Conservation (phyloP, 2,797 vertebrate genomes). For the Malurus leucopterus region DNA sequence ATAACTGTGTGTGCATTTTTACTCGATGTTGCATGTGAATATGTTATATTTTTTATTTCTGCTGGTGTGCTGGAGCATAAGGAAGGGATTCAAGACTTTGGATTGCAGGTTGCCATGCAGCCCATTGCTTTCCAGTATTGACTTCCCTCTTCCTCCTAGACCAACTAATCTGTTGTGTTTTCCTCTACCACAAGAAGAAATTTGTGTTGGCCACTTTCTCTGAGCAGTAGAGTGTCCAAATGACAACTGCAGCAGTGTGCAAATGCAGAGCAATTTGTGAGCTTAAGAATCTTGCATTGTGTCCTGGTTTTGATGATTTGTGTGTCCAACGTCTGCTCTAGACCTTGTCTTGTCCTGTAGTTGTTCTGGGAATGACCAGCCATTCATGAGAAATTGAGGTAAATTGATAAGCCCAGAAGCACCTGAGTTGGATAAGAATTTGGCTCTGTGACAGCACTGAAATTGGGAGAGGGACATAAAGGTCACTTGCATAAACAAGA, state of each 20-base stretch:
- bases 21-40: not conserved
- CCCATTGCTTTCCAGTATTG: not conserved
- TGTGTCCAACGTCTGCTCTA: not conserved
- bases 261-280: not conserved
- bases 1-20: not conserved
- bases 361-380: not conserved
- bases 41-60: not conserved
- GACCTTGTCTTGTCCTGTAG: not conserved
- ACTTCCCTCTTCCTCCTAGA: not conserved
- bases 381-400: not conserved
- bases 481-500: not conserved
- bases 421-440: not conserved
- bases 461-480: not conserved
- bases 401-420: not conserved
- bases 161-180: not conserved
- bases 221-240: not conserved
- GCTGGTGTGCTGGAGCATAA: not conserved
- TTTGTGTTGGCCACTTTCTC: not conserved
- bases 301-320: not conserved
- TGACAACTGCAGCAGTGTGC: not conserved
- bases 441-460: not conserved
- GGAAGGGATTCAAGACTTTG: not conserved
- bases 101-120: not conserved
- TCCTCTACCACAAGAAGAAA: not conserved
- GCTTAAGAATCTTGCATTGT: not conserved